Evolutionary conservation across 2,888 invertebrate species (phyloP), one percentile per base, ranked within the genome.

Genomic region (Eilema sororculum): DNA sequence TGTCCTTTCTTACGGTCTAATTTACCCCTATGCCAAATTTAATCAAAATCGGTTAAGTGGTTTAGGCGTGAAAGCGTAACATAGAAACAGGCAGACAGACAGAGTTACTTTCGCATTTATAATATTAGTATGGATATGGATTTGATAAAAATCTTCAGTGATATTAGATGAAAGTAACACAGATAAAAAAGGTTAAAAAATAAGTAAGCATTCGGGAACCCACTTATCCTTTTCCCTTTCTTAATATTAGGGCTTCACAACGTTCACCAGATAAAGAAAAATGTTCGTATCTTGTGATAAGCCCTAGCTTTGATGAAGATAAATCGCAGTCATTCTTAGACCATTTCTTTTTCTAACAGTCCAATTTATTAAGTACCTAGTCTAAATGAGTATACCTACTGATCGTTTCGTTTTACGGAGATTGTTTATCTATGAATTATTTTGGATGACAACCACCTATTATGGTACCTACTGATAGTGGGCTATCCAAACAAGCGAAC

Each of bases 221-320:
- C 9, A 52, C 52, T 52, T 52, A 52, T 52, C n/a, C 52, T n/a
- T 52, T n/a, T n/a, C 3, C 46, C 2, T 20, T 20, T 20, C n/a
- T n/a, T 46, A 46, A 52, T 52, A 52, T 52, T n/a, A 52, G 52
- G 52, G 52, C n/a, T n/a, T 52, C n/a, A 52, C 52, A 52, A 6
- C 52, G 52, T 52, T 52, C n/a, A n/a, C 20, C n/a, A n/a, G 52
- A 52, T 52, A n/a, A 52, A 58, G 58, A 58, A 28, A 58, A 58
- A 58, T 58, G 58, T 58, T 2, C 58, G 25, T 16, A 58, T 58
- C 58, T 25, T 25, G 58, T 58, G 16, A 58, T 25, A 25, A 58
- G 58, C 58, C 16, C 58, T 6, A 58, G 25, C 58, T 28, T 58
- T 58, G 58, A 58, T 25, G 28, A 25, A 58, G 24, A 58, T 25